Percentiles rank a stretch among this genome's conserved stretches.
phyloP scores from a whole-genome alignment of 2,888 invertebrate genomes.

The Cecidostiba fungosa region DNA sequence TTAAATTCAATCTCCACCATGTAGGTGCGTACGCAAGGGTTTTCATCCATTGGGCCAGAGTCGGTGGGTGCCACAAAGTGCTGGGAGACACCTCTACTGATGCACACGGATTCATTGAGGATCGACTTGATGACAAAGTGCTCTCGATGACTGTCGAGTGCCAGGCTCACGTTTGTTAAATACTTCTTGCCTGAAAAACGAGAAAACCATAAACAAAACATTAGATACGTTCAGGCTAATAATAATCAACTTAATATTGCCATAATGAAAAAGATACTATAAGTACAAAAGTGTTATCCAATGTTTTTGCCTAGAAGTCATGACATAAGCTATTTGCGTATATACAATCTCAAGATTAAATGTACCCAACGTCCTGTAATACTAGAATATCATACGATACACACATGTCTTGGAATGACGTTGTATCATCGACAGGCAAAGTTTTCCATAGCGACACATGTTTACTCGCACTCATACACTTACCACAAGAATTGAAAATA shows the following conservation, averaged over 20 bases:
- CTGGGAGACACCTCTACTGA: not conserved
- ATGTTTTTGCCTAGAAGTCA: not conserved
- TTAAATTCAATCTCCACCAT: conserved; percentile 47
- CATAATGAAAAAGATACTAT: too few relatives aligned
- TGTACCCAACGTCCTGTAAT: not conserved
- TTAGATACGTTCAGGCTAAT: not conserved
- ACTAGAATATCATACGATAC: not conserved
- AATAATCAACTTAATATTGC: too few relatives aligned
- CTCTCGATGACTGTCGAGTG: conserved; percentile 69
- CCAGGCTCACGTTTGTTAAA: conserved; percentile 70
- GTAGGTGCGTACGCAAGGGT: conserved; percentile 22
- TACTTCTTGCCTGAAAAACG: conserved; percentile 66
- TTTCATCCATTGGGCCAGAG: not conserved
- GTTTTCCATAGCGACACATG: too few relatives aligned
- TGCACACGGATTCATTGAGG: conserved; percentile 51
- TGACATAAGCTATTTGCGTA: not conserved
- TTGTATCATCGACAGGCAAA: not conserved
- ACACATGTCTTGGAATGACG: not conserved
- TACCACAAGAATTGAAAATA: too few relatives aligned
- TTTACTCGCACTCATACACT: too few relatives aligned
- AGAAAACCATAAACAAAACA: not conserved
- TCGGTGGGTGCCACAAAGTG: conserved; percentile 35
- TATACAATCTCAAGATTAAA: not conserved
- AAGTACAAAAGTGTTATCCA: not conserved
- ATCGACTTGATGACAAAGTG: conserved; percentile 72